Conservation (phyloP, 2,113 vertebrate genomes). For the Carassius auratus region DNA sequence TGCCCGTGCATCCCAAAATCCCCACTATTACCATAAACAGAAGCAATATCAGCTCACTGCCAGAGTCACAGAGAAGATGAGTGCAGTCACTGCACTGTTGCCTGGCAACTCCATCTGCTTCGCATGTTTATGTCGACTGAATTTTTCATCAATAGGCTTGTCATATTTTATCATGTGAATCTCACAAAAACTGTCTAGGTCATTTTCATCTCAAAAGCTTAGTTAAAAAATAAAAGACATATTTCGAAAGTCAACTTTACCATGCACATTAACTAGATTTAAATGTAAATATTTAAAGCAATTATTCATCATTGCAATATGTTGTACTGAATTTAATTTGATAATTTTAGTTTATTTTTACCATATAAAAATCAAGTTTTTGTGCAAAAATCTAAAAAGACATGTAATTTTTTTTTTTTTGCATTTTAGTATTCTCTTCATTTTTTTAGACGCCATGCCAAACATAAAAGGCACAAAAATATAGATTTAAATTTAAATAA, state of each 20-base stretch:
- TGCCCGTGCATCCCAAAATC: slow-evolving; percentile 25
- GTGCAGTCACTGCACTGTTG: not conserved
- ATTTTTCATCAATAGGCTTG: not conserved
- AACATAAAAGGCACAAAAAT: too few relatives aligned
- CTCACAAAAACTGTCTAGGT: not conserved
- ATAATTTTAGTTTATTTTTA: not conserved
- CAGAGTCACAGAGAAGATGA: slow-evolving; percentile 24
- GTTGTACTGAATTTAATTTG: not conserved
- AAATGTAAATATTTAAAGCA: not conserved
- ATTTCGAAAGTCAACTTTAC: not conserved
- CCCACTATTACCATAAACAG: slow-evolving; percentile 43
- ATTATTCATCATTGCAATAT: too few relatives aligned
- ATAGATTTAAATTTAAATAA: too few relatives aligned
- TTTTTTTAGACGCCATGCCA: too few relatives aligned
- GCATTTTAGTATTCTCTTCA: too few relatives aligned
- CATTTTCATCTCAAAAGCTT: not conserved
- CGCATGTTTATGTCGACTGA: not conserved
- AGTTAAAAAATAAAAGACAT: not conserved
- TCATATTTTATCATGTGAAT: not conserved
- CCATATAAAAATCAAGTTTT: not conserved
- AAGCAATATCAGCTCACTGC: slow-evolving; percentile 12
- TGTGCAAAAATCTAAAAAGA: not conserved
- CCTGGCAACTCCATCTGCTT: not conserved
- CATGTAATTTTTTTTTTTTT: not conserved
- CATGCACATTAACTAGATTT: not conserved